Evolutionary conservation across 2,797 vertebrate genomes (phyloP).

Genomic region (Phrynocephalus vlangalii): DNA sequence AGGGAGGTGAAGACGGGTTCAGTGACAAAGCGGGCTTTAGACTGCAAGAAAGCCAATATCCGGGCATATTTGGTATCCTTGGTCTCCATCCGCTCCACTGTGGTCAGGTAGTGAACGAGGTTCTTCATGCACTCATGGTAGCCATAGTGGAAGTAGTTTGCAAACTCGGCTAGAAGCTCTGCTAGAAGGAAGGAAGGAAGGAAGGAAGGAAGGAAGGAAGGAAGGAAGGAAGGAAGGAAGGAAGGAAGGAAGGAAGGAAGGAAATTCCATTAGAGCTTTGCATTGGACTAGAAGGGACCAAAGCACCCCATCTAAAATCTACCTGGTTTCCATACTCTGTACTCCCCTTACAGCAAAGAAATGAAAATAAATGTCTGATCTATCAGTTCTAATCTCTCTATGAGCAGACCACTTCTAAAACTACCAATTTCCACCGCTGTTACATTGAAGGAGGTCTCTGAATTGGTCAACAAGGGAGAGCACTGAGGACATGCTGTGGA

Average conservation of each 20-base stretch:
- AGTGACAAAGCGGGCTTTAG: slow-evolving; percentile 88
- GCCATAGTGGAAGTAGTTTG: slow-evolving; percentile 98
- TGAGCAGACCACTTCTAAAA: not conserved
- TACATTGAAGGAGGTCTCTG: not conserved
- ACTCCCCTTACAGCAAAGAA: not conserved
- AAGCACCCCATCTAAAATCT: not conserved
- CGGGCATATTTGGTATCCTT: slow-evolving; percentile 97
- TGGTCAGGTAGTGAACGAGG: slow-evolving; percentile 96
- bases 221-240: not conserved
- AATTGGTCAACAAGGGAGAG: not conserved
- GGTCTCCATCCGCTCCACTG: slow-evolving; percentile 95
- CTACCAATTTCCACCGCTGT: not conserved
- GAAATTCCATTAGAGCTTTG: not conserved
- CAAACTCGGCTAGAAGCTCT: slow-evolving; percentile 94
- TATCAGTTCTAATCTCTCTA: not conserved
- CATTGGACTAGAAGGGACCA: not conserved
- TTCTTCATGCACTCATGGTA: slow-evolving; percentile 99
- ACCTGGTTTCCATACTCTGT: not conserved
- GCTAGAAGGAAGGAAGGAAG: slow-evolving; percentile 70
- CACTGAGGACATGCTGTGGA: not conserved
- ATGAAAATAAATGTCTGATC: not conserved
- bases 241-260: not conserved
- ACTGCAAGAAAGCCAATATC: slow-evolving; percentile 97
- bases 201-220: not conserved
- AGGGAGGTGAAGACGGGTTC: slow-evolving; percentile 88